Evolutionary conservation across 2,797 vertebrate species (phyloP).

Genomic region (Acestrorhynchus altus): DNA sequence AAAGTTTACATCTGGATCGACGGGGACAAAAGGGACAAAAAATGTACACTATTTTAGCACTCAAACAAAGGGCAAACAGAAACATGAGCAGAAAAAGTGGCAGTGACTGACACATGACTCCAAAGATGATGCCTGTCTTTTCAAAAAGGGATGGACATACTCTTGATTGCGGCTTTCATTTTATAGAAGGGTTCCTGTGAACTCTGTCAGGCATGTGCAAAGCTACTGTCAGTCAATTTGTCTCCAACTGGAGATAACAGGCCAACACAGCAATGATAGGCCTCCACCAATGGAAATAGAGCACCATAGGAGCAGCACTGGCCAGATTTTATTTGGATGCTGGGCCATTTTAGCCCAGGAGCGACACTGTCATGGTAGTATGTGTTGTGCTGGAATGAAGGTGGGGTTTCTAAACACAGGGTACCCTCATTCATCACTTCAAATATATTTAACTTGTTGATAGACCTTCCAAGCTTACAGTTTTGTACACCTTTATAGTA

Average conservation of each 20-base stretch:
- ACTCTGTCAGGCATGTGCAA: slow-evolving; percentile 3
- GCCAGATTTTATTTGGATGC: no score
- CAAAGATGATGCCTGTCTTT: not conserved
- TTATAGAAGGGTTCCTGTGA: slow-evolving; percentile 12
- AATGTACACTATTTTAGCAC: not conserved
- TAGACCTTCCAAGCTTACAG: no score
- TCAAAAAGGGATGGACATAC: not conserved
- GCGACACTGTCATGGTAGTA: no score
- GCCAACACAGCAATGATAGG: not conserved
- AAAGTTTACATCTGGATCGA: not conserved
- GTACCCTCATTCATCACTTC: no score
- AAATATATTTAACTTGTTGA: no score
- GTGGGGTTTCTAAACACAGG: no score
- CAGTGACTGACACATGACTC: slow-evolving; percentile 8
- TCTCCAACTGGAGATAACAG: not conserved
- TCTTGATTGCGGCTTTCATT: slow-evolving; percentile 24
- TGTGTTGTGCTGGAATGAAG: no score
- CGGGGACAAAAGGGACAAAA: not conserved
- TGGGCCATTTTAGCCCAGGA: no score
- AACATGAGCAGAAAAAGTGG: not conserved
- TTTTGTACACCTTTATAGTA: no score
- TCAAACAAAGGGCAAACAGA: slow-evolving; percentile 13
- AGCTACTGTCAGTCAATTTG: slow-evolving; percentile 6
- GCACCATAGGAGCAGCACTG: no score
- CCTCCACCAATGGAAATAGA: no score